Evolutionary conservation across 2,797 vertebrate genomes (phyloP), one percentile per base, ranked within the genome.

Genomic region (Miichthys miiuy): DNA sequence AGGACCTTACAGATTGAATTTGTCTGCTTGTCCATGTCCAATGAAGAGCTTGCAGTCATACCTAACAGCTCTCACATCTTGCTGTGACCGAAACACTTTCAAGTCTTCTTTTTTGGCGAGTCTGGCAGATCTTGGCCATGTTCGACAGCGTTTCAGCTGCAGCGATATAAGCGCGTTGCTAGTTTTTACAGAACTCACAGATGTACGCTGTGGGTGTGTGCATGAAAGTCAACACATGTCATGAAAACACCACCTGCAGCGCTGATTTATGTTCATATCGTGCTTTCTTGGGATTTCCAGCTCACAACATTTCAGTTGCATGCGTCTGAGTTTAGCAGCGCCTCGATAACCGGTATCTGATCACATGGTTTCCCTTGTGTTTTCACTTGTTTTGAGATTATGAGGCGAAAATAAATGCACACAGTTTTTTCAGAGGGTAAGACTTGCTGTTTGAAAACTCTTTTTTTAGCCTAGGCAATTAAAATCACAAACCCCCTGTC

Each of bases 1-100:
- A 75, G 69, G 75, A 77, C 85, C 70, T 60, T 71, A 77, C 61
- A 25, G 65, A 90, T 72, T 91, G 75, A 86, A 84, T 90, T 75
- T 81, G 73, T 82, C 61, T 65, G 80, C 65, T 73, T n/a, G 8
- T 25, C n/a, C 38, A 17, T 47, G 79, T 55, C 75, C 80, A 50
- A 76, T 62, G 70, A 82, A 72, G 66, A 71, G 70, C 51, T 55
- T 12, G 44, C 74, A 77, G 78, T 55, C 62, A 57, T 62, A 75
- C 9, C 51, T 68, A 52, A 50, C 21, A 50, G 58, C 69, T 47
- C 23, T 58, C 5, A 7, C 47, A 58, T 72, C 13, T 48, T 72
- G 44, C 57, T 46, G 44, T 48, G 71, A 47, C 57, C 50, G 44
- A 73, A 84, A 76, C 17, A 47, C 23, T 67, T 71, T 34, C 3